Percentiles rank a stretch among this genome's conserved stretches.
Evolutionary conservation across 2,888 invertebrate species (phyloP).

Genomic region (Diplazon laetatorius): DNA sequence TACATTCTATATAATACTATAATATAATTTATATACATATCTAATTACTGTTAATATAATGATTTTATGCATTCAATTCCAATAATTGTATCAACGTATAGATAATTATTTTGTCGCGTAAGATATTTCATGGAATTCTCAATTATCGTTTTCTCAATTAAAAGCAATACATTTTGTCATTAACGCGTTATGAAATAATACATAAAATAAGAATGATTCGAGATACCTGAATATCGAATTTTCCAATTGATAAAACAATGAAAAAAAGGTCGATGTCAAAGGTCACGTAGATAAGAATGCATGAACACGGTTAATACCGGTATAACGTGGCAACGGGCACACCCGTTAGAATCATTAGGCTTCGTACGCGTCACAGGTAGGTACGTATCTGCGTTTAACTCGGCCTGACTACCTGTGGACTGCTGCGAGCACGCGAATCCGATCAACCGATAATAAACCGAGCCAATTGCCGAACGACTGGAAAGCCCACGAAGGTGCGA

Average conservation of each 20-base stretch:
- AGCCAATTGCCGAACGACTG: slow-evolving; percentile 69
- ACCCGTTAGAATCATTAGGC: slow-evolving; percentile 73
- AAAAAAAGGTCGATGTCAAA: background rate
- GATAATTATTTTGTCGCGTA: no score
- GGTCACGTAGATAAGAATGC: background rate
- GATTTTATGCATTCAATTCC: no score
- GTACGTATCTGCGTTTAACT: slow-evolving; percentile 56
- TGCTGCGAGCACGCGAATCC: slow-evolving; percentile 71
- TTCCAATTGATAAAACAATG: background rate
- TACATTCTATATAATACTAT: no score
- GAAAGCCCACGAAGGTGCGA: slow-evolving; percentile 67
- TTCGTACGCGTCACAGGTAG: slow-evolving; percentile 67
- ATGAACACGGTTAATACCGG: background rate
- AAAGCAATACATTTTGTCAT: no score
- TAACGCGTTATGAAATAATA: no score
- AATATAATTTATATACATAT: no score
- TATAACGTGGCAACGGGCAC: slow-evolving; percentile 43
- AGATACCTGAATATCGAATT: no score
- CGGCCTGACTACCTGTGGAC: slow-evolving; percentile 46
- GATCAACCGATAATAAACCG: slow-evolving; percentile 73
- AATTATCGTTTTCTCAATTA: no score
- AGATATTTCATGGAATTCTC: no score
- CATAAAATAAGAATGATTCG: no score
- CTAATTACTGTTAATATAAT: no score
- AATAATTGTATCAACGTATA: no score